Evolutionary conservation across 23 tunicate species (phyloP), one percentile per base, ranked within the genome.

Genomic region (Styela clava): DNA sequence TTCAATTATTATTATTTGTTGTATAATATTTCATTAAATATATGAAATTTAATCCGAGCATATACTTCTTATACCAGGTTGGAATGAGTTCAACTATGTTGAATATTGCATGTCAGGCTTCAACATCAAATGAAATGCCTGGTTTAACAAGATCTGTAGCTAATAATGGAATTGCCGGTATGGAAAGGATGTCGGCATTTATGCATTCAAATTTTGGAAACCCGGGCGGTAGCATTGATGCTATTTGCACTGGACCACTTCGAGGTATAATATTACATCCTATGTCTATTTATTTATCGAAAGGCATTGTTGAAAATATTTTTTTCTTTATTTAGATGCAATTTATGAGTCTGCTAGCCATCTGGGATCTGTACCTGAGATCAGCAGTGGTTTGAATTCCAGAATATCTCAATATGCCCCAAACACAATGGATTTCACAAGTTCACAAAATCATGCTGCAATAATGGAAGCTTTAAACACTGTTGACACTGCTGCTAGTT

Each of bases 391-490:
- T 32, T 33, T 71, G 34, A 29, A 30, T 30, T 12, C 56, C 56
- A 44, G 56, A 12, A 44, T 44, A 44, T 12, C 12, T 7, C 77
- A 33, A 32, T 71, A 18, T 34, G 5, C 77, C 3, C 29, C 77
- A 71, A 71, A 35, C 77, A 16, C 24, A 35, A 26, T 71, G 35
- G 77, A 71, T 32, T 68, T 68, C n/a, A 30, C 77, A 71, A 29
- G 77, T 34, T 71, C 77, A 3, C 77, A 71, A 34, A 71, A 34
- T 35, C 77, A 71, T 18, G 7, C 56, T 44, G 20, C 7, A 3
- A 18, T 71, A 2, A 28, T 71, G 77, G 77, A 71, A 34, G 3
- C 77, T 31, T 29, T 26, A 3, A 71, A 32, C 35, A 71, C 34
- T 34, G 27, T 68, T 16, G 77, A 71, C 35, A 30, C 77, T 7